Evolutionary conservation across 2,888 invertebrate species (phyloP).

Genomic region (Megalurothrips usitatus): DNA sequence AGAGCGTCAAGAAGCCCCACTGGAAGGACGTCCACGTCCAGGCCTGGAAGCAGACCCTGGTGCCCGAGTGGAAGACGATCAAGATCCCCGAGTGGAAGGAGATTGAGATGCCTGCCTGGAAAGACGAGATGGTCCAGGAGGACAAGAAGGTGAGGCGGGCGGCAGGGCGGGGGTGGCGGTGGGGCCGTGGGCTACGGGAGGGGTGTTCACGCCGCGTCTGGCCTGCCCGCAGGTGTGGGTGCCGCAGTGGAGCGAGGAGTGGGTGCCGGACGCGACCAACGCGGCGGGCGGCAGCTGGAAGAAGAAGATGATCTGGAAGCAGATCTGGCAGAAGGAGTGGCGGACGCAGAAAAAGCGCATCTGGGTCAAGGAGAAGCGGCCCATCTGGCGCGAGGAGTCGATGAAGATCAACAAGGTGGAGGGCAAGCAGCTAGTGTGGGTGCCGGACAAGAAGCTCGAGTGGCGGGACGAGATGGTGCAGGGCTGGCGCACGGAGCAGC

Average conservation of each 20-base stretch:
- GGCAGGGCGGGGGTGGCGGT: too few species aligned
- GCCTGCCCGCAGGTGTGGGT: background rate
- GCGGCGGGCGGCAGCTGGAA: slow-evolving; percentile 3
- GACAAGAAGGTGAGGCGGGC: slow-evolving; percentile 7
- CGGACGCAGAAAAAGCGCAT: slow-evolving; percentile 14
- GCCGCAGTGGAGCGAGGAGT: slow-evolving; percentile 21
- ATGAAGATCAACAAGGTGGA: slow-evolving; percentile 20
- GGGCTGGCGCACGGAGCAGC: slow-evolving; percentile 23
- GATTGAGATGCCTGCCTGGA: slow-evolving; percentile 18
- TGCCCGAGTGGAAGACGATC: slow-evolving; percentile 17
- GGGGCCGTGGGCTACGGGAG: too few species aligned
- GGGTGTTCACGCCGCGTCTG: too few species aligned
- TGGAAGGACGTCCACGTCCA: slow-evolving; percentile 22
- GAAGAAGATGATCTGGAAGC: slow-evolving; percentile 23
- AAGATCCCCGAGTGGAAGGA: slow-evolving; percentile 22
- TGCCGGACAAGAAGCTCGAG: slow-evolving; percentile 18
- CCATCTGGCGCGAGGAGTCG: slow-evolving; percentile 15
- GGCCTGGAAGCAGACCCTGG: slow-evolving; percentile 21
- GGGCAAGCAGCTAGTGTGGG: slow-evolving; percentile 1
- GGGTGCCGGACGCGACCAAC: slow-evolving; percentile 2
- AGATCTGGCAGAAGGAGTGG: slow-evolving; percentile 22
- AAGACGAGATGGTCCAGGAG: slow-evolving; percentile 11
- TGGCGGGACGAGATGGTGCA: slow-evolving; percentile 5
- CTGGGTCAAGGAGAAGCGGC: slow-evolving; percentile 22
- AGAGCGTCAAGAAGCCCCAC: slow-evolving; percentile 15